phyloP scores from a whole-genome alignment of 2,888 invertebrate genomes.

The Auanema sp. region DNA sequence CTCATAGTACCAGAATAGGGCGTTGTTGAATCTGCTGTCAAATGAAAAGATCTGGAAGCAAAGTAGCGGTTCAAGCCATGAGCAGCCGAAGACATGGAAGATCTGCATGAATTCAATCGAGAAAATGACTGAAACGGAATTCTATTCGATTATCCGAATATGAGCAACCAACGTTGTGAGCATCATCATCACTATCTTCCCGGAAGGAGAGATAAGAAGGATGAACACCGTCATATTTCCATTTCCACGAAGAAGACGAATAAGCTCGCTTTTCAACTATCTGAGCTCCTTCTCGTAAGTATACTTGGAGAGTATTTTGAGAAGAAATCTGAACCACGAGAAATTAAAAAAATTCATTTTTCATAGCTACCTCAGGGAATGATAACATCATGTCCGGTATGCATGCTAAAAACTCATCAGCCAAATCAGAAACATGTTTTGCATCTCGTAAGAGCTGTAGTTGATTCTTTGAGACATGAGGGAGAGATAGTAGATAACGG shows the following conservation, averaged over 20 bases:
- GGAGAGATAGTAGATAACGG: constrained; percentile 34
- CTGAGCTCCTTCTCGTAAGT: constrained; percentile 29
- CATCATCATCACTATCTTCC: constrained; percentile 42
- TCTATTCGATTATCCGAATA: not conserved
- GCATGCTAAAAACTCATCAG: constrained; percentile 37
- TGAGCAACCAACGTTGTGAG: not conserved
- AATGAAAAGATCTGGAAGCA: constrained; percentile 24
- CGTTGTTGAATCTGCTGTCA: constrained; percentile 24
- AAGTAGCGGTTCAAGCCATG: constrained; percentile 53
- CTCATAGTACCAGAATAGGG: not conserved
- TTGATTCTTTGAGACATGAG: constrained; percentile 25
- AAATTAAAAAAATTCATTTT: not conserved
- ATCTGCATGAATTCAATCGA: constrained; percentile 55
- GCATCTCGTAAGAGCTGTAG: constrained; percentile 16
- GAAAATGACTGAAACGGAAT: constrained; percentile 43
- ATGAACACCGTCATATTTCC: constrained; percentile 44
- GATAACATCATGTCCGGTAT: constrained; percentile 38
- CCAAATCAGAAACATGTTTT: constrained; percentile 13
- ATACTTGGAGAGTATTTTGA: constrained; percentile 17
- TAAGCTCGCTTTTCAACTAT: constrained; percentile 27
- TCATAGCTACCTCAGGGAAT: constrained; percentile 26
- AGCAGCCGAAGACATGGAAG: constrained; percentile 46
- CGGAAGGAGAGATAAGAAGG: constrained; percentile 34
- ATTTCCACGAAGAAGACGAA: constrained; percentile 37
- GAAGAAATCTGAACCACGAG: constrained; percentile 21